A percentile compares a stretch with the other conserved stretches of the same genome.
Evolutionary conservation across 2,113 vertebrate genomes (phyloP).

Genomic region (Diglossa brunneiventris): DNA sequence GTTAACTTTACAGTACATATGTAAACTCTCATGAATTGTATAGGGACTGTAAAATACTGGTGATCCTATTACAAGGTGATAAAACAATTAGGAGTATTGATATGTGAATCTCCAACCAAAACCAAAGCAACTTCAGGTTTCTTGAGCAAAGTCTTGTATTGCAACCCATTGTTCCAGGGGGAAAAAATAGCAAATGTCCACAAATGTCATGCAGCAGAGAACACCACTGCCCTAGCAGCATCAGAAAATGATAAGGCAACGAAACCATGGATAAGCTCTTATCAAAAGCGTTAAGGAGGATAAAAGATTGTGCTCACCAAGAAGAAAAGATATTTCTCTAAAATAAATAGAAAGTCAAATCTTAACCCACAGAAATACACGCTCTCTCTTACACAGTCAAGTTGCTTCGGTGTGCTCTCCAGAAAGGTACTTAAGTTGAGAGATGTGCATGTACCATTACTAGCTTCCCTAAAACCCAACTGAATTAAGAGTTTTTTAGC

Average conservation of each 20-base stretch:
- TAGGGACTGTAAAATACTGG: background rate
- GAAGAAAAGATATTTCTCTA: background rate
- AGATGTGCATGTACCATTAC: background rate
- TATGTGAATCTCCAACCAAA: background rate
- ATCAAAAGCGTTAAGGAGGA: background rate
- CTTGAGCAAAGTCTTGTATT: background rate
- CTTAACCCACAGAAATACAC: background rate
- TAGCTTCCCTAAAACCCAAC: background rate
- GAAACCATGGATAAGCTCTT: background rate
- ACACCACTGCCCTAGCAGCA: background rate
- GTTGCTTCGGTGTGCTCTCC: background rate
- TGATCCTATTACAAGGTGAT: background rate
- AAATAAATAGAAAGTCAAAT: background rate
- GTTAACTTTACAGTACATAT: background rate
- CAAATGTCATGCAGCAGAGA: background rate
- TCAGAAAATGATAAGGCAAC: background rate
- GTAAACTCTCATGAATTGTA: background rate
- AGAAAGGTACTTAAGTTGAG: background rate
- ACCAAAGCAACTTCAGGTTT: background rate
- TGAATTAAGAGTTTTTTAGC: background rate
- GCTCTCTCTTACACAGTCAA: background rate
- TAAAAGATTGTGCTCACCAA: background rate
- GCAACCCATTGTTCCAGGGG: background rate
- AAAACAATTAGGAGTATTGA: background rate
- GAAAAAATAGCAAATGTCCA: fast-evolving